Conservation (phyloP, 1,140 invertebrate species). For the Scaptomyza hsui region DNA sequence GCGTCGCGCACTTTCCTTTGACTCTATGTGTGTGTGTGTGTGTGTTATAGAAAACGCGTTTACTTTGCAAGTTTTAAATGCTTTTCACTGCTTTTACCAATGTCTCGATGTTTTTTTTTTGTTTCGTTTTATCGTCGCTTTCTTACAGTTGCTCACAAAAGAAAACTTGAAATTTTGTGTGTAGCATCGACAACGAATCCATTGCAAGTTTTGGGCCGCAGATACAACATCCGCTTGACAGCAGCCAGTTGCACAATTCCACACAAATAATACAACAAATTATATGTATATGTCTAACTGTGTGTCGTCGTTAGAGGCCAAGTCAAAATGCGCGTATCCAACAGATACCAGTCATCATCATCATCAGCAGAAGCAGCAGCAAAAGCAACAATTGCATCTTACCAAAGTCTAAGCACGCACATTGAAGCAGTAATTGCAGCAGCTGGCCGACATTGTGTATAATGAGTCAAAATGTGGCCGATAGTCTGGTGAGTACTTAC, state of each 20-base stretch:
- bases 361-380: slow-evolving; percentile 28
- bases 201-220: slow-evolving; percentile 70
- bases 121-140: slow-evolving; percentile 50
- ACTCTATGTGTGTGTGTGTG: background rate
- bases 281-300: slow-evolving; percentile 17
- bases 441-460: slow-evolving; percentile 63
- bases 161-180: slow-evolving; percentile 75
- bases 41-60: slow-evolving; percentile 57
- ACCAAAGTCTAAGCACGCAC: slow-evolving; percentile 72
- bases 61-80: slow-evolving; percentile 51
- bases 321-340: slow-evolving; percentile 74
- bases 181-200: slow-evolving; percentile 38
- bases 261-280: slow-evolving; percentile 27
- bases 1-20: slow-evolving; percentile 70
- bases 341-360: slow-evolving; percentile 67
- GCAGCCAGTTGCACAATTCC: slow-evolving; percentile 65
- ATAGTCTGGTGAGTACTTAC: slow-evolving; percentile 79
- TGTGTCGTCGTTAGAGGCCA: slow-evolving; percentile 51
- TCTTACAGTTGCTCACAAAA: slow-evolving; percentile 67
- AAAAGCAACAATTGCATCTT: slow-evolving; percentile 57
- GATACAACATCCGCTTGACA: slow-evolving; percentile 67
- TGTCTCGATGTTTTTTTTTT: slow-evolving; percentile 23
- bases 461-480: slow-evolving; percentile 84
- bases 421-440: slow-evolving; percentile 71
- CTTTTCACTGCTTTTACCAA: slow-evolving; percentile 67